phyloP scores from a whole-genome alignment of 1,140 invertebrate species.

The Gonioctena quinquepunctata region DNA sequence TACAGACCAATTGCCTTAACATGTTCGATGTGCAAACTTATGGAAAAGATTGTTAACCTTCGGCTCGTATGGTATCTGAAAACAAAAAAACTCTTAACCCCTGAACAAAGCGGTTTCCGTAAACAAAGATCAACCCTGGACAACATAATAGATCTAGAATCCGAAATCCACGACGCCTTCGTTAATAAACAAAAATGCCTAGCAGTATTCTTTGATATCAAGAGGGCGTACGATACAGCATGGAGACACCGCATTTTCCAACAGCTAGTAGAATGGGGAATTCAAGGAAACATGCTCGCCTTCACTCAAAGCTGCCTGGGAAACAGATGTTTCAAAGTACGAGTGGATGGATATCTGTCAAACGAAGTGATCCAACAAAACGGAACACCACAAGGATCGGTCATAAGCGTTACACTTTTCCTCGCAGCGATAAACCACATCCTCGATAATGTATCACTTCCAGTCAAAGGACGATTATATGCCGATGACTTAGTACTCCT shows the following conservation, averaged over 20 bases:
- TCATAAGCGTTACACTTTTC: constrained; percentile 3
- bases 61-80: constrained; percentile 13
- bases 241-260: constrained; percentile 15
- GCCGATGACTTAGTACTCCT: constrained; percentile 15
- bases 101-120: constrained; percentile 4
- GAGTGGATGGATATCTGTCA: neutral
- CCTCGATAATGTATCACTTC: neutral
- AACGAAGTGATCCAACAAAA: neutral
- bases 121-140: constrained; percentile 1
- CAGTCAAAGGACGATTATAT: constrained; percentile 10
- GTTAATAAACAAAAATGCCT: neutral
- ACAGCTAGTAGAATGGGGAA: constrained; percentile 4
- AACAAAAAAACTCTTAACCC: constrained; percentile 9
- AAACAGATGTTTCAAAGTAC: constrained; percentile 1
- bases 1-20: constrained; percentile 21
- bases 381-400: constrained; percentile 5
- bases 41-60: constrained; percentile 21
- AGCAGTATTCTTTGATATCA: constrained; percentile 19
- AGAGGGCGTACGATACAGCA: constrained; percentile 14
- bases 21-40: constrained; percentile 18
- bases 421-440: constrained; percentile 23
- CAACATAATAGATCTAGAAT: constrained; percentile 13
- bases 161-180: constrained; percentile 10
- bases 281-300: constrained; percentile 9
- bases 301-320: constrained; percentile 24